Evolutionary conservation across 2,888 invertebrate genomes (phyloP), one percentile per base, ranked within the genome.

Genomic region (Melipona bicolor): DNA sequence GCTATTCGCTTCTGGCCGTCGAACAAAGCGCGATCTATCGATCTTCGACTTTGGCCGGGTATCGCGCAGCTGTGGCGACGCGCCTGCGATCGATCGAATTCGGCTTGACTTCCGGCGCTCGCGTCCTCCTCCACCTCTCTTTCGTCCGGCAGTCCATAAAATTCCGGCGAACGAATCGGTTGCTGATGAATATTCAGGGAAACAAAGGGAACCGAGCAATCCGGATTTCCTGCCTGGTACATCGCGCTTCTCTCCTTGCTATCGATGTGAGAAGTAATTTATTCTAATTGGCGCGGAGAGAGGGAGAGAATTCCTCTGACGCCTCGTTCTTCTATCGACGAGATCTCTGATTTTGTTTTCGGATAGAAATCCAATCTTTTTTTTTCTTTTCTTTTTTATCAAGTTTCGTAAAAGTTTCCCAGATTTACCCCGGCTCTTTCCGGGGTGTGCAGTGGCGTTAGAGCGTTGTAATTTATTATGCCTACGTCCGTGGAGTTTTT

Each of bases 171-270:
- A 74, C 76, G 69, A 70, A 84, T 80, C 77, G 73, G 72, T 50
- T 54, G 56, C 64, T 32, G 77, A 77, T 83, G 83, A 79, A 82
- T 82, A 82, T 82, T 82, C 81, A 82, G 56, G 43, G 70, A 65
- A 82, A 79, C 73, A 79, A 82, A 82, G 79, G 70, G 69, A 74
- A 54, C 74, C 73, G 65, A 65, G 79, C 74, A 82, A 82, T 82
- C 74, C 74, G 79, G 70, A 82, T 74, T 82, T 70, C 69, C 74
- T 13, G 74, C 4, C 15, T 52, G 69, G 65, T 82, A 73, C 79
- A 82, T 79, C 56, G 69, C 54, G 79, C 36, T 56, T 54, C 73
- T 27, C 62, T 73, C 21, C 72, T 70, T 43, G 36, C 50, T 56
- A 79, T 65, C 79, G 79, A 54, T 70, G 74, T 19, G 62, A 74